These are phyloP conservation scores for Hyaena hyaena DNA, from an alignment of 2,113 vertebrate genomes.

Conservation along the genomic window DNA sequence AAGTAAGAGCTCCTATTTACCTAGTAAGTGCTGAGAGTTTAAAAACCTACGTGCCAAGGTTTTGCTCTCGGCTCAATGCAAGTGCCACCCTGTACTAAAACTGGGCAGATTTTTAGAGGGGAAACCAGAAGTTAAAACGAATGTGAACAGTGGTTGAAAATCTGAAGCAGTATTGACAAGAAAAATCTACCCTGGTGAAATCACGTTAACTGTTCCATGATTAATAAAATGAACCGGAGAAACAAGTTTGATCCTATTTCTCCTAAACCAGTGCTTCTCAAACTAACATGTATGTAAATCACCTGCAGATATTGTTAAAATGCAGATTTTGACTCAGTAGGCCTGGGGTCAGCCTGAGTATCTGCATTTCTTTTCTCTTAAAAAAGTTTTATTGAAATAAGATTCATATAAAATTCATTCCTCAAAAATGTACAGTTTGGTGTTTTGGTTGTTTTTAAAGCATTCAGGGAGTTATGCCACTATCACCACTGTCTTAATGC, in stretches of 20 bases:
- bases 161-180: neutral
- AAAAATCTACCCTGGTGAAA: neutral
- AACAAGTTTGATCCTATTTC: neutral
- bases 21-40: neutral
- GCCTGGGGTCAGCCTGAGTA: neutral
- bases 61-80: neutral
- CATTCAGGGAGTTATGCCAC: neutral
- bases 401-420: neutral
- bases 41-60: neutral
- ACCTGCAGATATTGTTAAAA: neutral
- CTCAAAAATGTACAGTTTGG: neutral
- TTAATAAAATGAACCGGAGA: neutral
- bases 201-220: neutral
- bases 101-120: neutral
- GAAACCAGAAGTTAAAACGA: neutral
- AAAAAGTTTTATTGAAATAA: neutral
- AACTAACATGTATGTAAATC: neutral
- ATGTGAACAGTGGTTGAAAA: neutral
- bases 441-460: neutral
- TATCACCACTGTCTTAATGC: neutral
- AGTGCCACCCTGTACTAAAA: neutral
- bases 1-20: neutral
- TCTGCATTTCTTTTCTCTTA: neutral
- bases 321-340: neutral
- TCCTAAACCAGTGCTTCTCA: neutral